Conservation (phyloP, 2,113 vertebrate genomes). For the Charadrius vociferus region DNA sequence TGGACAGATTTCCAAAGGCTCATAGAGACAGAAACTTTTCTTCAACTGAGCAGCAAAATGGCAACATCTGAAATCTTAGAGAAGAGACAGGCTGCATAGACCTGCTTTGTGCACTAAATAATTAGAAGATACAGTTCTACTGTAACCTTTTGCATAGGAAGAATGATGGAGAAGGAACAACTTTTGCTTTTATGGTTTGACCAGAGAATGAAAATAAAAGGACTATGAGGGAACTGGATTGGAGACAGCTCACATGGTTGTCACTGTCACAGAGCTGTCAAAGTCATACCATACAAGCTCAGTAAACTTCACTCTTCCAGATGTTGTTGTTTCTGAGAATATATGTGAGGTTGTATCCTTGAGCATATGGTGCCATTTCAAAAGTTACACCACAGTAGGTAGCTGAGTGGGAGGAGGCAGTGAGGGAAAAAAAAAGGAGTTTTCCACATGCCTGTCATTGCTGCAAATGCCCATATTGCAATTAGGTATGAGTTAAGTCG, state of each 20-base stretch:
- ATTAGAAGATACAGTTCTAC: neutral
- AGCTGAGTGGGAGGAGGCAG: constrained; percentile 23
- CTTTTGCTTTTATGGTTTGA: neutral
- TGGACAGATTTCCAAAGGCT: neutral
- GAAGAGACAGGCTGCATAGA: neutral
- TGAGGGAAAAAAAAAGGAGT: neutral
- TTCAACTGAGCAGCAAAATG: neutral
- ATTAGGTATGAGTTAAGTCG: neutral
- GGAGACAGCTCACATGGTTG: neutral
- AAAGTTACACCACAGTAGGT: constrained; percentile 14
- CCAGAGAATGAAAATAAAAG: neutral
- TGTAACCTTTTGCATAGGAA: neutral
- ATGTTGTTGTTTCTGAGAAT: constrained; percentile 38
- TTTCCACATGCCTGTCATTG: neutral
- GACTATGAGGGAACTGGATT: neutral
- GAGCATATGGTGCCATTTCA: constrained; percentile 27
- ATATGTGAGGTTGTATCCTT: neutral
- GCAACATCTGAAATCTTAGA: neutral
- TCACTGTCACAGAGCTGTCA: neutral
- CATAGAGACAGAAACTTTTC: neutral
- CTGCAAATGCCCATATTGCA: neutral
- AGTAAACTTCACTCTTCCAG: constrained; percentile 7
- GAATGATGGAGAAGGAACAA: neutral
- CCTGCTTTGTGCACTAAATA: neutral
- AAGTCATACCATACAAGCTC: neutral